These are phyloP conservation scores for Oncopodura yosiiana DNA, from an alignment of 1,140 invertebrate species.

Conservation along the genomic window DNA sequence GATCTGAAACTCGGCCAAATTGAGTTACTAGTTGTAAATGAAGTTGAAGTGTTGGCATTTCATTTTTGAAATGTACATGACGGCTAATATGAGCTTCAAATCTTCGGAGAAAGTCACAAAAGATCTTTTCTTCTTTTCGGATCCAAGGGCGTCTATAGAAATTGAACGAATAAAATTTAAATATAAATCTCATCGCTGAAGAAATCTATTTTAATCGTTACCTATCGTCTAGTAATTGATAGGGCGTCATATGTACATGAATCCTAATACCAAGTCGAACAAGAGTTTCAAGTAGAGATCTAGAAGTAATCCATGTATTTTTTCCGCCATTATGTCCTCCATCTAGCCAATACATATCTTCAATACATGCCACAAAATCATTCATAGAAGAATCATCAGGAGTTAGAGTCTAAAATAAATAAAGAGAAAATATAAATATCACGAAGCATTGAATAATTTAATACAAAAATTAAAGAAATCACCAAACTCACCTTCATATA, in stretches of 20 bases:
- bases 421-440: conserved; percentile 13
- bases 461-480: background rate
- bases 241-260: conserved; percentile 65
- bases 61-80: conserved; percentile 55
- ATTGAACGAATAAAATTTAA: conserved; percentile 45
- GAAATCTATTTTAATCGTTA: background rate
- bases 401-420: conserved; percentile 44
- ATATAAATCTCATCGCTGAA: background rate
- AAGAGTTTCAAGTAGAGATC: conserved; percentile 57
- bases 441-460: conserved; percentile 2
- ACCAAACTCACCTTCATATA: conserved; percentile 45
- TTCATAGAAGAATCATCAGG: conserved; percentile 47
- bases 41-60: conserved; percentile 50
- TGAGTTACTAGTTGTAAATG: conserved; percentile 60
- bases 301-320: conserved; percentile 73
- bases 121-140: conserved; percentile 63
- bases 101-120: conserved; percentile 54
- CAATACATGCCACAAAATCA: conserved; percentile 49
- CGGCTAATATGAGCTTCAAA: conserved; percentile 53
- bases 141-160: conserved; percentile 66
- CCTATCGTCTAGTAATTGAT: conserved; percentile 51
- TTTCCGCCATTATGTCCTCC: conserved; percentile 71
- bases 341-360: conserved; percentile 75
- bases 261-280: conserved; percentile 48
- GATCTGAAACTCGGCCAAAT: conserved; percentile 40